A percentile compares a stretch with the other conserved stretches of the same genome.
Evolutionary conservation across 1,140 invertebrate genomes (phyloP).

Genomic region (Tetragonula clypearis): DNA sequence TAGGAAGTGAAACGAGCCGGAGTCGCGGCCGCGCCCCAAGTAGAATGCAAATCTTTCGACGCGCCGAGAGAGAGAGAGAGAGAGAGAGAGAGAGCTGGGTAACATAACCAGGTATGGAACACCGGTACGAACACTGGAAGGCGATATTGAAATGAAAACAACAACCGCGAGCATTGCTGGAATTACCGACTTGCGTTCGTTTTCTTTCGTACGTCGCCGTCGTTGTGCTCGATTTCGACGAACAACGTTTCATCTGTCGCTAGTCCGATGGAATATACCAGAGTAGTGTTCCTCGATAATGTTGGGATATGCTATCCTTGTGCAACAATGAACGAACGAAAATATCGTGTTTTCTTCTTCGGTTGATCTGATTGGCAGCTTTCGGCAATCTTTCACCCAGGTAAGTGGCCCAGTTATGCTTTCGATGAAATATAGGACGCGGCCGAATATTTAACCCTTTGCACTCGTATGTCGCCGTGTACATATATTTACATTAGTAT

Average conservation of each 20-base stretch:
- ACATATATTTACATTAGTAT: no score
- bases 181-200: constrained; percentile 2
- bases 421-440: not conserved
- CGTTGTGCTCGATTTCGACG: not conserved
- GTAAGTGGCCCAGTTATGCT: not conserved
- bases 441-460: no score
- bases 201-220: not conserved
- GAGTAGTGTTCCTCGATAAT: no score
- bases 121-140: not conserved
- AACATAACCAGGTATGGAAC: not conserved
- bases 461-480: no score
- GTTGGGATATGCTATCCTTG: no score
- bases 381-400: not conserved
- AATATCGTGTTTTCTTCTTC: not conserved
- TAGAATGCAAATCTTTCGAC: constrained; percentile 66
- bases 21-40: constrained; percentile 17
- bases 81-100: not conserved
- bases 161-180: not conserved
- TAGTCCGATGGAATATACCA: no score
- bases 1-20: constrained; percentile 47
- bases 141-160: constrained; percentile 54
- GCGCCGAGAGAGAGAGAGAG: not conserved
- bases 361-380: no score
- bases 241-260: not conserved
- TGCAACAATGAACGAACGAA: not conserved